phyloP scores from a whole-genome alignment of 2,113 vertebrate genomes.

The Haliaeetus leucogaster region DNA sequence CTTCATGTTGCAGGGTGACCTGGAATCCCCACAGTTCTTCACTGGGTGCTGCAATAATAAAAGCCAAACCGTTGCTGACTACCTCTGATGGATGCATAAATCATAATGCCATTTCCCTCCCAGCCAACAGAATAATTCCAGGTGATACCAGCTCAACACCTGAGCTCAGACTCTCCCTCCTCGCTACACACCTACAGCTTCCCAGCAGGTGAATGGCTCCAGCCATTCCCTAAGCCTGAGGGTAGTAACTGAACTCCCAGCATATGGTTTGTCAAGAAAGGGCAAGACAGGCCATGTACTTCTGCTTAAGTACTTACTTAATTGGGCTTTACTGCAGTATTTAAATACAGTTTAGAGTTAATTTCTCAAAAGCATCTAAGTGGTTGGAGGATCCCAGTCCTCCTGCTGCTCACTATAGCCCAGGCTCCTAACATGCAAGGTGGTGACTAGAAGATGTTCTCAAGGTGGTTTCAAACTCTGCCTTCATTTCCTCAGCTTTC shows the following conservation, averaged over 20 bases:
- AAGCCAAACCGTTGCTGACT: background rate
- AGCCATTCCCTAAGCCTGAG: background rate
- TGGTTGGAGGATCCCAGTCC: background rate
- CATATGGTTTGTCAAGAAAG: background rate
- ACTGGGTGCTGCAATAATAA: background rate
- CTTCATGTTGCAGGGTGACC: background rate
- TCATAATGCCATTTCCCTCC: background rate
- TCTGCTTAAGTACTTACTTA: background rate
- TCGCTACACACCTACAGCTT: background rate
- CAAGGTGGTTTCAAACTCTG: background rate
- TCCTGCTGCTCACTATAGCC: accelerated
- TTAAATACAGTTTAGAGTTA: background rate
- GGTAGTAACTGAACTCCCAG: background rate
- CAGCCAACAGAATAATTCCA: background rate
- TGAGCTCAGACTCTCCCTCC: background rate
- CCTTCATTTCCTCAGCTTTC: background rate
- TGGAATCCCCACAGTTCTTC: accelerated
- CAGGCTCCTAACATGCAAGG: background rate
- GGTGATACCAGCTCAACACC: background rate
- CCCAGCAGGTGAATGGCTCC: background rate
- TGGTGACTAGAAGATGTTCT: background rate
- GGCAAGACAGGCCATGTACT: background rate
- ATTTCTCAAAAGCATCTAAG: background rate
- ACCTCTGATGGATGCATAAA: background rate
- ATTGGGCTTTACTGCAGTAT: background rate